Evolutionary conservation across 2,113 vertebrate species (phyloP), one percentile per base, ranked within the genome.

Genomic region (Columbina picui): DNA sequence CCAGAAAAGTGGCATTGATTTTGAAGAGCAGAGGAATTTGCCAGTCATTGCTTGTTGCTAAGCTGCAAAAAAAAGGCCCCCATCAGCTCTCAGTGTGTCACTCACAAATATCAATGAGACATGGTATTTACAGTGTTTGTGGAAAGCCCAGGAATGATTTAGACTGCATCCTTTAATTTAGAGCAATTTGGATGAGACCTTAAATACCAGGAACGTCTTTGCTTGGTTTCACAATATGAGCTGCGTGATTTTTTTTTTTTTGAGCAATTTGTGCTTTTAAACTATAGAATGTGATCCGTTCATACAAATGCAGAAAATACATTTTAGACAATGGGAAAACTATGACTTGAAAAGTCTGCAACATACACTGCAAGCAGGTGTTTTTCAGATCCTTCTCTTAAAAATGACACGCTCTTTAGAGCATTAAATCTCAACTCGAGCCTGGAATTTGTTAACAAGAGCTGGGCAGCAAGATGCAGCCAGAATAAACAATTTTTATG

Each of bases 1-100:
- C 91, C 93, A 94, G 91, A 87, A 91, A 95, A 96, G 89, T 95
- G 93, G 60, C 93, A 96, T 82, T 96, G 95, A 95, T 95, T 96
- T 82, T 83, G 89, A 84, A 79, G 65, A 94, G 73, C 69, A 87
- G 74, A 87, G 80, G 92, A 94, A 91, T 95, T 96, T 95, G 84
- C 74, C 84, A 94, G 93, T 92, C 89, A 75, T 65, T 87, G 80
- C 89, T 91, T 82, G 93, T 91, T 96, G 93, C 83, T 95, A 93
- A 92, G 92, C 63, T 87, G 45, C 29, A 78, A 30, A 36, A 84
- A 57, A 50, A 41, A 39, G 61, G 7, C 38, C 12, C 92, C 23
- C 55, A 68, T 91, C 86, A 71, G 43, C n/a, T 91, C 77, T 49
- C 80, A 84, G 82, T 0, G 0, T 88, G 79, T 67, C 85, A 92